phyloP scores from a whole-genome alignment of 2,113 vertebrate species.

The Rousettus leschenaultii region DNA sequence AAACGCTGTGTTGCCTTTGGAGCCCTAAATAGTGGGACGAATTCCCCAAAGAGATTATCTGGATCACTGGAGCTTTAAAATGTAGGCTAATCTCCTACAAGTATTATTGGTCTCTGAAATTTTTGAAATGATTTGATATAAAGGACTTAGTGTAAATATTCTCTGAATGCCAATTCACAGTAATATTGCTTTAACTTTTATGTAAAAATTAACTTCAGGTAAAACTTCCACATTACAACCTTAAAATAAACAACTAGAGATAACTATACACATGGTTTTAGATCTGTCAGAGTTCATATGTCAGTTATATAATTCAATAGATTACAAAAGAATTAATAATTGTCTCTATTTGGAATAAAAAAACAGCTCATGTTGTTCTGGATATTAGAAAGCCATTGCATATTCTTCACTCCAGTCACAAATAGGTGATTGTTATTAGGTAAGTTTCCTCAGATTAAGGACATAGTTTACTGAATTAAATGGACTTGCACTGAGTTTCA shows the following conservation, averaged over 20 bases:
- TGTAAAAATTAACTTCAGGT: not conserved
- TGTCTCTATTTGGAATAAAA: not conserved
- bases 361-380: not conserved
- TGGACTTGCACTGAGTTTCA: not conserved
- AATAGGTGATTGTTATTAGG: not conserved
- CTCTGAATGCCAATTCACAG: not conserved
- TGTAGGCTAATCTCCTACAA: not conserved
- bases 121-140: not conserved
- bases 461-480: not conserved
- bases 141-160: not conserved
- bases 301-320: not conserved
- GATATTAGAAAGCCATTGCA: not conserved
- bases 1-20: not conserved
- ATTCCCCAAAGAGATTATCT: slow-evolving; percentile 12
- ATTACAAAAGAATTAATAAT: not conserved
- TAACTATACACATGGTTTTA: not conserved
- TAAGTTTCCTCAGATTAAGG: not conserved
- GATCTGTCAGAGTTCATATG: not conserved
- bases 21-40: not conserved
- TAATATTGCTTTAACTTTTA: not conserved
- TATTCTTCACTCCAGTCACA: not conserved
- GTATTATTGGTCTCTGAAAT: not conserved
- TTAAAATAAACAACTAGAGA: not conserved
- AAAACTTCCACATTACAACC: not conserved
- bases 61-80: slow-evolving; percentile 42